Evolutionary conservation across 2,113 vertebrate species (phyloP).

Genomic region (Bagarius yarrelli): DNA sequence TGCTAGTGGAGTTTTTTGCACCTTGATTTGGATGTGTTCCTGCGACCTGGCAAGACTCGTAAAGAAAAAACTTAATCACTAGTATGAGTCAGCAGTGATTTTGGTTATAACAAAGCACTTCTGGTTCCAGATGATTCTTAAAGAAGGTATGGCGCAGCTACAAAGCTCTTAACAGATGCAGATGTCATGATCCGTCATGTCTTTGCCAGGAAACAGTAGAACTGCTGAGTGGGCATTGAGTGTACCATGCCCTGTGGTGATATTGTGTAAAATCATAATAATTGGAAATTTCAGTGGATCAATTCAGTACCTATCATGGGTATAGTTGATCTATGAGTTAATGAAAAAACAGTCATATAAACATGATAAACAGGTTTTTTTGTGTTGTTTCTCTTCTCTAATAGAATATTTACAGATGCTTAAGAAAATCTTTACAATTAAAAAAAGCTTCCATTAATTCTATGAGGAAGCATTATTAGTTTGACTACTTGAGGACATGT

Average conservation of each 20-base stretch:
- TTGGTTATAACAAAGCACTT: neutral
- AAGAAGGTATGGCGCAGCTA: neutral
- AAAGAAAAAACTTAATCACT: neutral
- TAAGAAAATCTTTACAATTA: too few relatives aligned
- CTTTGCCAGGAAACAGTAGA: neutral
- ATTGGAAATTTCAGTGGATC: too few relatives aligned
- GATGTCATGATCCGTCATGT: neutral
- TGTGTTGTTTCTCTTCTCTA: too few relatives aligned
- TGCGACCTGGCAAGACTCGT: neutral
- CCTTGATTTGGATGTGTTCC: neutral
- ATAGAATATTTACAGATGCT: too few relatives aligned
- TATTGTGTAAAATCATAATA: too few relatives aligned
- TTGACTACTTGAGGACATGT: too few relatives aligned
- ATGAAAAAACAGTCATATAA: too few relatives aligned
- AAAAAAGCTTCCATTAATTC: too few relatives aligned
- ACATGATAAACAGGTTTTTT: too few relatives aligned
- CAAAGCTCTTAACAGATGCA: neutral
- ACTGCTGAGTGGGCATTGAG: neutral
- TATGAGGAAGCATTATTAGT: too few relatives aligned
- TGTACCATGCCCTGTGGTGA: neutral
- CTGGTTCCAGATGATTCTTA: neutral
- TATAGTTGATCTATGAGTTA: too few relatives aligned
- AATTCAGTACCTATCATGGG: too few relatives aligned
- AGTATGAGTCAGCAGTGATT: neutral
- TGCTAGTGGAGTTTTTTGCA: neutral